Base-by-base conservation (phyloP, 1,140 invertebrate species). In the Archegozetes longisetosus region DNA sequence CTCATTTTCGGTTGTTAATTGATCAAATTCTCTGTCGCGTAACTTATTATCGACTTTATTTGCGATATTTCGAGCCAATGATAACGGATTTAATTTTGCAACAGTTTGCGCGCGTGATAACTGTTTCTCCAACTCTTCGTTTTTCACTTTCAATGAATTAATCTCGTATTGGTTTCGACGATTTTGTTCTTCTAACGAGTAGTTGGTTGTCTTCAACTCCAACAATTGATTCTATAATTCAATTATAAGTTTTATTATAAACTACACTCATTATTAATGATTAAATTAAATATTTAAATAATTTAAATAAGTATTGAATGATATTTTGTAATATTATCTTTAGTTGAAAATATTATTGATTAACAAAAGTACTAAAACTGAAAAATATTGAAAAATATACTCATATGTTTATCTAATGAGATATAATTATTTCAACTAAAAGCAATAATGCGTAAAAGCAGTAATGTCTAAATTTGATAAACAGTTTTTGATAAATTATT, bases 201-300 rank as follows among this genome's bases (percentile, higher is more conserved):
- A 77, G 55, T 77, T 77, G 23, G 65, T 66, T 53, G 72, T 72
- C 56, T 73, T 66, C 48, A 77, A 64, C 58, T 76, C 76, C 46
- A 76, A 62, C 3, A 77, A 65, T 62, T 77, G 74, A 40, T 71
- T 64, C 73, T 76, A 67, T 27, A 70, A 69, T 50, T 12, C 4
- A 12, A 49, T 46, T 57, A 55, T 28, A 55, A 20, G 13, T 28
- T 13, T n/a, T n/a, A n/a, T n/a, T n/a, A n/a, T n/a, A n/a, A n/a
- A n/a, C n/a, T n/a, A n/a, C n/a, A n/a, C n/a, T n/a, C n/a, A n/a
- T n/a, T n/a, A n/a, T n/a, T n/a, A n/a, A n/a, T n/a, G n/a, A n/a
- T n/a, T n/a, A n/a, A n/a, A n/a, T n/a, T n/a, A n/a, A n/a, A n/a
- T n/a, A n/a, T n/a, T n/a, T n/a, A n/a, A n/a, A n/a, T n/a, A n/a